A percentile compares a stretch with the other conserved stretches of the same genome.
Evolutionary conservation across 2,113 vertebrate species (phyloP).

Genomic region (Puffinus mauretanicus): DNA sequence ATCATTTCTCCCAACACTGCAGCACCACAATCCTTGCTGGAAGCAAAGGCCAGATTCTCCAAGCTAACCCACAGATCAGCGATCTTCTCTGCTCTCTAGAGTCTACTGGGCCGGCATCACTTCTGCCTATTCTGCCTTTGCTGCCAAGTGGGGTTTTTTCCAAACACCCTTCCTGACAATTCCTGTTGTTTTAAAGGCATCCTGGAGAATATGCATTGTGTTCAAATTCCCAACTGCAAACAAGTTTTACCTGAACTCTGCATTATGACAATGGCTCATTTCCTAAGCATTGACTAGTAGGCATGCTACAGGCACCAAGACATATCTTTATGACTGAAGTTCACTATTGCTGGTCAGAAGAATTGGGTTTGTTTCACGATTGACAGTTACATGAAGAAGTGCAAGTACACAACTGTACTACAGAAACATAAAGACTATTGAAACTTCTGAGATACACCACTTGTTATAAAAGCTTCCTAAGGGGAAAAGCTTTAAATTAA

Average conservation of each 20-base stretch:
- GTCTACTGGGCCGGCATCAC: not conserved
- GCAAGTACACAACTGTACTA: not conserved
- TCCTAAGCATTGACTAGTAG: not conserved
- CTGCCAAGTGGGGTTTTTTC: not conserved
- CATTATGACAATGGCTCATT: not conserved
- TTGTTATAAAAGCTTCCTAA: not conserved
- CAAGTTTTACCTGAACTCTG: not conserved
- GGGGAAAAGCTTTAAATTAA: not conserved
- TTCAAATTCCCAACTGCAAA: not conserved
- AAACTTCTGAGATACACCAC: not conserved
- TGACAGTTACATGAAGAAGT: not conserved
- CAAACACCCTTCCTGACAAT: not conserved
- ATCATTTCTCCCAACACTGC: not conserved
- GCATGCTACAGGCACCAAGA: not conserved
- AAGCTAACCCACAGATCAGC: not conserved
- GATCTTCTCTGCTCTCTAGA: not conserved
- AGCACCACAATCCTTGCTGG: not conserved
- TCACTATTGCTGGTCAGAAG: not conserved
- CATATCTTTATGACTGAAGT: not conserved
- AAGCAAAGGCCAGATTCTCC: not conserved
- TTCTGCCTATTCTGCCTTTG: not conserved
- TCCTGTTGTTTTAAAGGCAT: not conserved
- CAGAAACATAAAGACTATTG: not conserved
- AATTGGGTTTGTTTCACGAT: not conserved
- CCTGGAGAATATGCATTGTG: not conserved